Evolutionary conservation across 2,113 vertebrate species (phyloP).

Genomic region (Cyanoramphus novaezelandiae): DNA sequence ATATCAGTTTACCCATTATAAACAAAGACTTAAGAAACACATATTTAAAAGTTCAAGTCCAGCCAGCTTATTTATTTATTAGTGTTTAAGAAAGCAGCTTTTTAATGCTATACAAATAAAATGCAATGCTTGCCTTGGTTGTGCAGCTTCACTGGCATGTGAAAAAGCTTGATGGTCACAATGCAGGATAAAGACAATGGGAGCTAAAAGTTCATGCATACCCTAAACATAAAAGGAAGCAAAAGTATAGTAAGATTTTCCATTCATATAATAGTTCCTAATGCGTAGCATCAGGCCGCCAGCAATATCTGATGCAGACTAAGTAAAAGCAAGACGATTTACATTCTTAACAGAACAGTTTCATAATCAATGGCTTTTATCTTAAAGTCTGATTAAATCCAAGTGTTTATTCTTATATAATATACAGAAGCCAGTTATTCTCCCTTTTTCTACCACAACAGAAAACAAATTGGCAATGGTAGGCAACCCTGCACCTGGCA

Average conservation of each 20-base stretch:
- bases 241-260: background rate
- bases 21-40: background rate
- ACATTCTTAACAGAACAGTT: background rate
- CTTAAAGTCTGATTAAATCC: constrained; percentile 53
- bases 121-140: constrained; percentile 83
- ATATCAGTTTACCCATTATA: background rate
- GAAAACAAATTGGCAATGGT: constrained; percentile 65
- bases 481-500: constrained; percentile 72
- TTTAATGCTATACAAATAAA: background rate
- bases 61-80: background rate
- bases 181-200: constrained; percentile 93
- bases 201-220: constrained; percentile 97
- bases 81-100: background rate
- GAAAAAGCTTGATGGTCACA: constrained; percentile 98
- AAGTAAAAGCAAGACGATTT: constrained; percentile 26
- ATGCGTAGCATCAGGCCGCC: background rate
- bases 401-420: constrained; percentile 39
- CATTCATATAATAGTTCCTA: background rate
- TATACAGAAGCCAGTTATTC: constrained; percentile 53
- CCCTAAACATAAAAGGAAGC: constrained; percentile 78
- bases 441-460: constrained; percentile 51
- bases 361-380: constrained; percentile 52
- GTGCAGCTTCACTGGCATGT: constrained; percentile 93
- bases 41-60: background rate
- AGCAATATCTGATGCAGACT: background rate